Conservation (phyloP, 2,113 vertebrate genomes). For the Gadus chalcogrammus region DNA sequence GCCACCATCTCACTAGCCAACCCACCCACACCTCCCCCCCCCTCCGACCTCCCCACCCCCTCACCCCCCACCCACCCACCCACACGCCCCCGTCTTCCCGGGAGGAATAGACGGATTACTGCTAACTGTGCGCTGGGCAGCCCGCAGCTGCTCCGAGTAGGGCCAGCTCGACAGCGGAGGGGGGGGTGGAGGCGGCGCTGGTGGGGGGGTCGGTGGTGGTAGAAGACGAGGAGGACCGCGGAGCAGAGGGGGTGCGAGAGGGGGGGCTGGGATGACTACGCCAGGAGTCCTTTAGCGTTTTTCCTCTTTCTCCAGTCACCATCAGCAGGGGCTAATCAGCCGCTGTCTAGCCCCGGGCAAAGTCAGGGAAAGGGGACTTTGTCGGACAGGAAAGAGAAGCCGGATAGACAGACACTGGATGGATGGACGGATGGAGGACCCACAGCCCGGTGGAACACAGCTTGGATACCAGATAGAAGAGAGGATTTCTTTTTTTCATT, state of each 20-base stretch:
- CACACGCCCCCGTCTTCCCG: constrained; percentile 60
- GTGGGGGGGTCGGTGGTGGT: too few relatives aligned
- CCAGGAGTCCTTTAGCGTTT: constrained; percentile 75
- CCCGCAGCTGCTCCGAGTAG: constrained; percentile 79
- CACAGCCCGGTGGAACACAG: constrained; percentile 31
- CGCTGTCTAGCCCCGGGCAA: constrained; percentile 69
- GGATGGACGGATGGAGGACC: constrained; percentile 12
- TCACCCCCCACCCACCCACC: constrained; percentile 23
- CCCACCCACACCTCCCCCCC: constrained; percentile 24
- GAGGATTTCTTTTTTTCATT: constrained; percentile 56
- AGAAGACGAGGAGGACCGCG: constrained; percentile 67
- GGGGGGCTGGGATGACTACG: constrained; percentile 68
- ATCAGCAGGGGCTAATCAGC: constrained; percentile 74
- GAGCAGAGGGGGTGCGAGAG: constrained; percentile 51
- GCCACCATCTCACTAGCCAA: constrained; percentile 46
- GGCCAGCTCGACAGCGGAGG: constrained; percentile 72
- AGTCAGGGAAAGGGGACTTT: constrained; percentile 71
- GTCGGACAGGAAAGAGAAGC: constrained; percentile 50
- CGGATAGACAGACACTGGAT: constrained; percentile 29
- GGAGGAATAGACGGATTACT: constrained; percentile 82
- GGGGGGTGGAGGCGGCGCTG: constrained; percentile 46
- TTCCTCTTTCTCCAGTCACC: constrained; percentile 70
- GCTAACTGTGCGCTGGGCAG: constrained; percentile 77
- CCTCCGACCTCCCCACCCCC: constrained; percentile 8
- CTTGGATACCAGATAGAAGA: constrained; percentile 51